These are phyloP conservation scores for Pseudoatta argentina DNA, from an alignment of 1,140 invertebrate genomes.

Conservation along the genomic window DNA sequence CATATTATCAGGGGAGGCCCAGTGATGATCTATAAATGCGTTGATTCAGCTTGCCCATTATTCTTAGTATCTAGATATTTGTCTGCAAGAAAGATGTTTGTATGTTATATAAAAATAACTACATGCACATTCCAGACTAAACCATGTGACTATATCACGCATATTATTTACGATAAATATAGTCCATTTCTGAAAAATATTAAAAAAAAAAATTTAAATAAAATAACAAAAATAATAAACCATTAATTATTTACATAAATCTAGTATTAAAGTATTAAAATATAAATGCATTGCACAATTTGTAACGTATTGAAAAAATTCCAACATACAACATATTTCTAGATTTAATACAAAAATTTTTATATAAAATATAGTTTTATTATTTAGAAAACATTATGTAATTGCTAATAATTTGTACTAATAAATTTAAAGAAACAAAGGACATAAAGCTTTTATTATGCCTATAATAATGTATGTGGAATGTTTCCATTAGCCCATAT, in stretches of 20 bases:
- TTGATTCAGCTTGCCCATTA: constrained; percentile 86
- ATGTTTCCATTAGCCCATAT: not conserved
- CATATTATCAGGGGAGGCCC: constrained; percentile 82
- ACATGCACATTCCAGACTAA: constrained; percentile 63
- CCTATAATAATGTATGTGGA: constrained; percentile 25
- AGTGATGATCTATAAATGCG: constrained; percentile 85
- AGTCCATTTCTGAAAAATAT: constrained; percentile 45
- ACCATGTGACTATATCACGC: constrained; percentile 32
- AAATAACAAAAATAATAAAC: constrained; percentile 2
- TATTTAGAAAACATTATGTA: not conserved
- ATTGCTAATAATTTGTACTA: not conserved
- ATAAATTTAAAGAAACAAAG: not conserved
- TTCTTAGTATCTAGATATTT: constrained; percentile 86
- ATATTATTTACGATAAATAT: constrained; percentile 32
- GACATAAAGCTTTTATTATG: not conserved
- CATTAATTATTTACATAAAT: not conserved
- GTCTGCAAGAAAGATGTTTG: constrained; percentile 85
- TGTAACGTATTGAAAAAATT: constrained; percentile 7
- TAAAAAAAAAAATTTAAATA: not conserved
- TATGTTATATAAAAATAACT: constrained; percentile 77
- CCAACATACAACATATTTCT: not conserved
- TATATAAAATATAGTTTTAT: constrained; percentile 1
- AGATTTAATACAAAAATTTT: not conserved
- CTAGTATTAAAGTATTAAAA: not conserved
- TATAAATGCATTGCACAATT: constrained; percentile 14